phyloP scores from a whole-genome alignment of 37 sponge, comb jelly and placozoan species.

The Agelas oroides region DNA sequence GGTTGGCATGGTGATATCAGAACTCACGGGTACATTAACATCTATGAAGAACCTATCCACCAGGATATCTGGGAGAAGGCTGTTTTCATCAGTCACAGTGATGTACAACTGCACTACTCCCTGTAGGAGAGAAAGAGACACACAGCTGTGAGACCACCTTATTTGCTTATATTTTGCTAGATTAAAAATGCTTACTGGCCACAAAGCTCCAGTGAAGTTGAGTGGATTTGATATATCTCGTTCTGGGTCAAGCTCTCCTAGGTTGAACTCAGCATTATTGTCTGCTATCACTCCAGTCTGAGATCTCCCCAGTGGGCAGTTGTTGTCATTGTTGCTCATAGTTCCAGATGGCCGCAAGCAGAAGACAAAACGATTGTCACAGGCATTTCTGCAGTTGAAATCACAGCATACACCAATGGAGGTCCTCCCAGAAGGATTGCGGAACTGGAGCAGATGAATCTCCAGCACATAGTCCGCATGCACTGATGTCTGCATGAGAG shows the following conservation, averaged over 20 bases:
- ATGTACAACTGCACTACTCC: neutral
- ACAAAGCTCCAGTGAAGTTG: conserved; percentile 17
- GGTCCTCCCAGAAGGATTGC: neutral
- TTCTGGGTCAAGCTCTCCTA: neutral
- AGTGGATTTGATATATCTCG: conserved; percentile 18
- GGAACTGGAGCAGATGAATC: neutral
- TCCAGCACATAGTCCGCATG: neutral
- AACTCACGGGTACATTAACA: too few relatives aligned
- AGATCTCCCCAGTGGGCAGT: conserved; percentile 18
- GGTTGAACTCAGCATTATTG: neutral
- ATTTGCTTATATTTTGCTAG: too few relatives aligned
- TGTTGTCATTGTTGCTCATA: neutral
- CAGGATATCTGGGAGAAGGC: too few relatives aligned
- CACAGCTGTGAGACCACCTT: too few relatives aligned
- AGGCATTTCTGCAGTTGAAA: neutral
- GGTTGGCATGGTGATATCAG: too few relatives aligned
- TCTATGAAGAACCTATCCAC: too few relatives aligned
- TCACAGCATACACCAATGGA: conserved; percentile 14
- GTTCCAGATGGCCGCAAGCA: conserved; percentile 10
- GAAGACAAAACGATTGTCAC: conserved; percentile 30
- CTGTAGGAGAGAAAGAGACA: neutral
- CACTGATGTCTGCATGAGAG: too few relatives aligned
- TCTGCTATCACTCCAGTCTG: neutral
- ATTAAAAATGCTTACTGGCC: neutral
- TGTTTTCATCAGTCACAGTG: neutral